A percentile compares a stretch with the other conserved stretches of the same genome.
Conservation (phyloP, 2,113 vertebrate genomes). For the human region DNA sequence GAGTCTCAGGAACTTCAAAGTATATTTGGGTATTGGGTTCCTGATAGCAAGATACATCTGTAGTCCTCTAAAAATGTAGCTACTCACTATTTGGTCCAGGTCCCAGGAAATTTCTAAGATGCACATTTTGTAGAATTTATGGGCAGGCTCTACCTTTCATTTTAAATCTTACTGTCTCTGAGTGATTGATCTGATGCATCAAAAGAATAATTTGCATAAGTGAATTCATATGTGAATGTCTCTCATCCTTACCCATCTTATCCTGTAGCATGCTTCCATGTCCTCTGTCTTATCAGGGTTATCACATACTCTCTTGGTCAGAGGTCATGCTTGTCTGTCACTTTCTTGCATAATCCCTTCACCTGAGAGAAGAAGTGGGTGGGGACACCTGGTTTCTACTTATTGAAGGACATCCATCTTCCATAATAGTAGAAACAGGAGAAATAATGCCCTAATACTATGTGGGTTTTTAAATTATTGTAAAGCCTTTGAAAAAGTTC, state of each 20-base stretch:
- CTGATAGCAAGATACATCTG: constrained; percentile 38
- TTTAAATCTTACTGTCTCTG: constrained; percentile 44
- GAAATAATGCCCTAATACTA: background rate
- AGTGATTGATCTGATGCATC: constrained; percentile 49
- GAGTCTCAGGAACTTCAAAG: constrained; percentile 37
- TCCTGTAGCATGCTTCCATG: background rate
- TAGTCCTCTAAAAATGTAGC: constrained; percentile 30
- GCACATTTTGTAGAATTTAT: constrained; percentile 54
- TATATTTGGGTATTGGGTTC: constrained; percentile 31
- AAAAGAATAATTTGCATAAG: constrained; percentile 55
- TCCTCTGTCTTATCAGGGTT: background rate
- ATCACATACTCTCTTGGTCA: background rate
- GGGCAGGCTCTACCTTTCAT: background rate
- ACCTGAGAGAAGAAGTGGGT: background rate
- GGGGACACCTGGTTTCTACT: background rate
- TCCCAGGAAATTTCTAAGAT: background rate
- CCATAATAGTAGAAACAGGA: background rate
- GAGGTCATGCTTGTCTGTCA: background rate
- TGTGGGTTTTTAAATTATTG: background rate
- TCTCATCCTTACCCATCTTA: background rate
- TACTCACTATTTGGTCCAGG: constrained; percentile 11
- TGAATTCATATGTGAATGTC: constrained; percentile 45
- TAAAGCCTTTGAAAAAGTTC: background rate
- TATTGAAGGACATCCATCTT: background rate
- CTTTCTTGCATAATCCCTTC: constrained; percentile 8